Percentiles rank a stretch among this genome's conserved stretches.
Evolutionary conservation across 2,113 vertebrate genomes (phyloP).

Genomic region (Xiphophorus maculatus): DNA sequence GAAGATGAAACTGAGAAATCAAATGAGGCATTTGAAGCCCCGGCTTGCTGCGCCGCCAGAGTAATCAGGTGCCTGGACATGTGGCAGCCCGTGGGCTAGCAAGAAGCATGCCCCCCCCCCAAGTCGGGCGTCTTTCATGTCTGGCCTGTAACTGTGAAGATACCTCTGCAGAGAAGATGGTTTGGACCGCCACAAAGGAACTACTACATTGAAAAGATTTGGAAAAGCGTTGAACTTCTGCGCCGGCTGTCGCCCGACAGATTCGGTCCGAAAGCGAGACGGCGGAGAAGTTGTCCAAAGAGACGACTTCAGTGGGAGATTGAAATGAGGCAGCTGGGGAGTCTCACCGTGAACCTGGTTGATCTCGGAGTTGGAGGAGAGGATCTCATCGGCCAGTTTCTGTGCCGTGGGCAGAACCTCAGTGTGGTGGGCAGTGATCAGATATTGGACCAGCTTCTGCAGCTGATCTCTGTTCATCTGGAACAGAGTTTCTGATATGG

Average conservation of each 20-base stretch:
- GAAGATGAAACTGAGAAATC: constrained; percentile 44
- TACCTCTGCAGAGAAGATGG: constrained; percentile 39
- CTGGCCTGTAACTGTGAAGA: constrained; percentile 63
- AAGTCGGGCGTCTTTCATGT: constrained; percentile 58
- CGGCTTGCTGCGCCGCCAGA: constrained; percentile 27
- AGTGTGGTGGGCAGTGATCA: constrained; percentile 98
- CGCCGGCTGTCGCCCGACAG: not conserved
- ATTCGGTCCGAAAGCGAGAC: not conserved
- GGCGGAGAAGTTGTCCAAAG: constrained; percentile 3
- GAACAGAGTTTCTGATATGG: constrained; percentile 99
- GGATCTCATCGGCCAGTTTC: constrained; percentile 97
- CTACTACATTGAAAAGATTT: constrained; percentile 19
- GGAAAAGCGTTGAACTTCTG: constrained; percentile 1
- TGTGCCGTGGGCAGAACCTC: constrained; percentile 98
- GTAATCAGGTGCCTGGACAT: constrained; percentile 47
- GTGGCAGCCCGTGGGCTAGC: constrained; percentile 38
- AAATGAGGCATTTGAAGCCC: constrained; percentile 62
- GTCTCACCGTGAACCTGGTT: constrained; percentile 97
- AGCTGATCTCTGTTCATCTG: constrained; percentile 99
- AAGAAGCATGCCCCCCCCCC: not conserved
- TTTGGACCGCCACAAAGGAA: constrained; percentile 20
- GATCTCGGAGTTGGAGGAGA: constrained; percentile 99
- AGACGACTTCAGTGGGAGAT: not conserved
- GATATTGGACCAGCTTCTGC: constrained; percentile 98
- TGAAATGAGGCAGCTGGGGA: not conserved